Percentiles rank a stretch among this genome's conserved stretches.
Evolutionary conservation across 2,888 invertebrate species (phyloP).

Genomic region (Meandrusa payeni): DNA sequence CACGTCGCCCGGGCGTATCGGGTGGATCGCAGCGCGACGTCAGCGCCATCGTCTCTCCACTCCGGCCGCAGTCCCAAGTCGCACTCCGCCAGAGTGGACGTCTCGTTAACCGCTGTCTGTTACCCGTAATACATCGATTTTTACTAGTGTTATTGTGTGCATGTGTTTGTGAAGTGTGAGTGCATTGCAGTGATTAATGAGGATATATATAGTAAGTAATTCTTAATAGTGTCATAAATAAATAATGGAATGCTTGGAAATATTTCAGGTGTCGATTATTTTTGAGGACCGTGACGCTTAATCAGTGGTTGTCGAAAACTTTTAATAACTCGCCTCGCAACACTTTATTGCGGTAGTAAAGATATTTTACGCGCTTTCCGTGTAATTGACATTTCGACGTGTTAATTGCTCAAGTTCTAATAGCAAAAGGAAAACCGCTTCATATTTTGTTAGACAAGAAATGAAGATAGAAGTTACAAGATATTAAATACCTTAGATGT

Average conservation of each 20-base stretch:
- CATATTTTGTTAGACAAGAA: no score
- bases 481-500: no score
- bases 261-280: slow-evolving; percentile 24
- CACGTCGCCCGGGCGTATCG: slow-evolving; percentile 14
- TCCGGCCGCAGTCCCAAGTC: slow-evolving; percentile 16
- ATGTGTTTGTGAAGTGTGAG: slow-evolving; percentile 22
- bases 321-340: slow-evolving; percentile 24
- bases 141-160: slow-evolving; percentile 10
- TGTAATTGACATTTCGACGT: slow-evolving; percentile 13
- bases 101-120: background rate
- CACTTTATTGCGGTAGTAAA: slow-evolving; percentile 23
- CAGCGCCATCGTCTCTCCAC: slow-evolving; percentile 17
- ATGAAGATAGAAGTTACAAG: no score
- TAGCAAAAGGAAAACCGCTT: background rate
- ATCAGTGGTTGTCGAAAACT: slow-evolving; percentile 26
- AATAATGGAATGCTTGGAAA: background rate
- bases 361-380: slow-evolving; percentile 9
- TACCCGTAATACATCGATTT: slow-evolving; percentile 25
- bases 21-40: slow-evolving; percentile 13
- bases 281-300: slow-evolving; percentile 18
- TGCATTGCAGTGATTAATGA: background rate
- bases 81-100: slow-evolving; percentile 9
- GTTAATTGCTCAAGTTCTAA: slow-evolving; percentile 14
- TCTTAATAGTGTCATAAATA: no score
- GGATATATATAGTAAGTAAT: no score